Base-by-base conservation (phyloP, 2,888 invertebrate species). In the Zonitis immaculata region DNA sequence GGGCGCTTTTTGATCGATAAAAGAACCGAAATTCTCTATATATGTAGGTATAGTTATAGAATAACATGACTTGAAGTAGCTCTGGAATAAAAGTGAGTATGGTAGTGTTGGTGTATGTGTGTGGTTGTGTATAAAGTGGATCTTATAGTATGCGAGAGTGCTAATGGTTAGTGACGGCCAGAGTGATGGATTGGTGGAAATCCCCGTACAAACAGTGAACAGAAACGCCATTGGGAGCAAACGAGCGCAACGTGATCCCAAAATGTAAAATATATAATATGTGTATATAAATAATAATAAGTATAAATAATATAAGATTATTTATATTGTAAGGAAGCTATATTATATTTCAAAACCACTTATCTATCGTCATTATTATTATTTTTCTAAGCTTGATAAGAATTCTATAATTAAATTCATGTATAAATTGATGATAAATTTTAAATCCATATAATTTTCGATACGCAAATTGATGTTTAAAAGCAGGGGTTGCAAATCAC, bases 81-180 rank as follows among this genome's bases (percentile, higher is more conserved):
- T 11, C 18, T 18, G 39, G 9, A 16, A n/a, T 20, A n/a, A n/a
- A n/a, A 39, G 51, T 51, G 49, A 43, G 45, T 44, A 53, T 49
- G n/a, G n/a, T n/a, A n/a, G 51, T 30, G 51, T 51, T 62, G 63
- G 64, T 63, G 64, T 62, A 63, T 63, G 63, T 59, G 52, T 59
- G 55, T 62, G 61, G 63, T 58, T 59, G 58, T n/a, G 61, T 62
- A 67, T 64, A 65, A 66, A 64, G 65, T 65, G 63, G 66, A 65
- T 65, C 66, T 66, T 58, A 54, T 60, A 65, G 68, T 70, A 71
- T 76, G 78, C 76, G 77, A 79, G 79, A 77, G 78, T 78, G 78
- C 80, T 81, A 82, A 82, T 82, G 81, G 81, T 80, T 79, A 81
- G 79, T 81, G 82, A 81, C 81, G 79, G 78, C 76, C 75, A 75